Evolutionary conservation across 2,797 vertebrate genomes (phyloP).

Genomic region (Sciurus vulgaris): DNA sequence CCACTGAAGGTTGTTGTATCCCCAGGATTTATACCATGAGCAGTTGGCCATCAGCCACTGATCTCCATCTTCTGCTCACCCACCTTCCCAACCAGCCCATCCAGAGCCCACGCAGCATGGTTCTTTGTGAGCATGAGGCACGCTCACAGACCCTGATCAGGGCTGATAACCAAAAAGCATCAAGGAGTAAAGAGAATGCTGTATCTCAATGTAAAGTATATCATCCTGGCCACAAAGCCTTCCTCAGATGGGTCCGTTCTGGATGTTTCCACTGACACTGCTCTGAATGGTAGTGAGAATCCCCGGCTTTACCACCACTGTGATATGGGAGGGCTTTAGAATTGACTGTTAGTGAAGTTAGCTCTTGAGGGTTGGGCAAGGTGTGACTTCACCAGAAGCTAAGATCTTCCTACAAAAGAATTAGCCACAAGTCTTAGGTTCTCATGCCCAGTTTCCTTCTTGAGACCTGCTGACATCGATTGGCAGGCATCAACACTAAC

Average conservation of each 20-base stretch:
- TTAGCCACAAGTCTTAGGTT: not conserved
- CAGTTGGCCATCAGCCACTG: not conserved
- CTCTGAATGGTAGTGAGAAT: not conserved
- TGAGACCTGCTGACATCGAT: not conserved
- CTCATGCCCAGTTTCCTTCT: not conserved
- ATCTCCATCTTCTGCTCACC: constrained; percentile 89
- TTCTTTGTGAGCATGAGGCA: constrained; percentile 67
- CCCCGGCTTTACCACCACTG: not conserved
- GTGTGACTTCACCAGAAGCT: not conserved
- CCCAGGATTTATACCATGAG: constrained; percentile 89
- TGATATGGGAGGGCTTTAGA: not conserved
- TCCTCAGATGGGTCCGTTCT: not conserved
- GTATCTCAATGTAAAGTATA: not conserved
- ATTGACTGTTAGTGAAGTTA: not conserved
- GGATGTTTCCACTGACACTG: not conserved
- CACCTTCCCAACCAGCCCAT: constrained; percentile 93
- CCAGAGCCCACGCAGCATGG: constrained; percentile 93
- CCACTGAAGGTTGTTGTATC: constrained; percentile 89
- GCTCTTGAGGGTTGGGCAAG: not conserved
- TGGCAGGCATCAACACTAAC: not conserved
- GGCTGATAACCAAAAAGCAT: not conserved
- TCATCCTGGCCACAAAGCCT: not conserved
- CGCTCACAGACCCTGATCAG: not conserved
- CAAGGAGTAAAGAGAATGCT: not conserved
- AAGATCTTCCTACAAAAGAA: not conserved